Evolutionary conservation across 2,113 vertebrate species (phyloP), one percentile per base, ranked within the genome.

Genomic region (Arenaria interpres): DNA sequence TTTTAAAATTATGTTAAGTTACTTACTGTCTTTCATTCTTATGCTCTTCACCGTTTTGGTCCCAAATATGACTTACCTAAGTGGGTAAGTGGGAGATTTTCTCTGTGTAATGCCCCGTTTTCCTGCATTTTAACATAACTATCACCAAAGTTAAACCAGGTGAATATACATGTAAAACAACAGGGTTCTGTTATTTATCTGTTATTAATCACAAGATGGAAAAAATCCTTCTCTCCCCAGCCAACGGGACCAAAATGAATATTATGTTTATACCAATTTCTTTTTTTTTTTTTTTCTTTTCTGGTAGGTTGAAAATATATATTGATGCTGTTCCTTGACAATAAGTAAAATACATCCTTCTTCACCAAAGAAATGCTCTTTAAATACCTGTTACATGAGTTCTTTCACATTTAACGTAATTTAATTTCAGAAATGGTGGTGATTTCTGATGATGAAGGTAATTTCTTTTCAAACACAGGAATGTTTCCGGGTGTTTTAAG

Each of bases 51-150:
- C 32, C 12, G 4, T 68, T 79, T 94, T 91, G 15, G 68, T 87
- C 19, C 50, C 64, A 21, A 82, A 41, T 14, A 14, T 4, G 9
- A 43, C 54, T 56, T 51, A 20, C 3, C 12, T 37, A 3, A 12
- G 8, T 15, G n/a, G 21, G 21, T 33, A 60, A 75, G 30, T 33
- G 30, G 22, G 43, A 56, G 51, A 3, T 7, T 83, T 63, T 39
- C 6, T n/a, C 32, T 53, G 27, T 37, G 0, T 25, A n/a, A 14
- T 10, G 6, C 39, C 4, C 22, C 3, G 0, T 37, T 88, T 73
- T 56, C 59, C 18, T 76, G 23, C 13, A 17, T 63, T 78, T 51
- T 77, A 37, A 60, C 2, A 2, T 32, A 72, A 46, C 14, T 15
- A 17, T 41, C 57, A 43, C 25, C n/a, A 74, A 12, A 74, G 69